phyloP scores from a whole-genome alignment of 2,797 vertebrate species.

The Fundulus diaphanus region DNA sequence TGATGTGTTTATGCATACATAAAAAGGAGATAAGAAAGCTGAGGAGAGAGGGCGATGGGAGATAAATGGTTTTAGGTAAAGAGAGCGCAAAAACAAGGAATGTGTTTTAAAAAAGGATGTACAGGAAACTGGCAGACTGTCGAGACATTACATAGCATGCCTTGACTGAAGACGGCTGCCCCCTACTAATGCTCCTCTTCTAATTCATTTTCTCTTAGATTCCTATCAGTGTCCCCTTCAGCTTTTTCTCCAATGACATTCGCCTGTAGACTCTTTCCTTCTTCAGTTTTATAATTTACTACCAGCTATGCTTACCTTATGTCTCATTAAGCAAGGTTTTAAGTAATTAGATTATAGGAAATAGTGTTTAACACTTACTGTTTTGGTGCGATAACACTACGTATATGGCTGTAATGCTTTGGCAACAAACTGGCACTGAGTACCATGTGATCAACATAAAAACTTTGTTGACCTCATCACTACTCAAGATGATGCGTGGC shows the following conservation, averaged over 20 bases:
- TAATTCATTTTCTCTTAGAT: constrained; percentile 23
- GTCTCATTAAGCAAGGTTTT: neutral
- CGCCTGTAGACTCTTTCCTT: constrained; percentile 11
- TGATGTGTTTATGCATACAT: constrained; percentile 21
- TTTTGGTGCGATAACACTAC: neutral
- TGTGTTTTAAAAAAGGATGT: constrained; percentile 9
- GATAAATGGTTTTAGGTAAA: neutral
- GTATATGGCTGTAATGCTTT: no score
- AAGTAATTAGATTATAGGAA: no score
- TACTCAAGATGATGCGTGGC: no score
- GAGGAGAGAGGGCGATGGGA: neutral
- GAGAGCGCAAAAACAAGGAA: neutral
- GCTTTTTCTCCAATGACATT: constrained; percentile 1
- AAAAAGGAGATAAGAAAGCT: neutral
- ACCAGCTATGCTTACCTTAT: neutral
- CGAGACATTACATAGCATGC: constrained; percentile 49
- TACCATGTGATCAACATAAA: neutral
- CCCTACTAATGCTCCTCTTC: constrained; percentile 1
- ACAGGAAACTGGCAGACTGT: constrained; percentile 29
- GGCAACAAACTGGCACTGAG: neutral
- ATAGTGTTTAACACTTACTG: neutral
- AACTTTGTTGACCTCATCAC: no score
- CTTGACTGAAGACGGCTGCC: constrained; percentile 35
- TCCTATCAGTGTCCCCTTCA: constrained; percentile 22
- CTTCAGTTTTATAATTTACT: neutral